phyloP scores from a whole-genome alignment of 2,797 vertebrate genomes.

The Neostethus bicornis region DNA sequence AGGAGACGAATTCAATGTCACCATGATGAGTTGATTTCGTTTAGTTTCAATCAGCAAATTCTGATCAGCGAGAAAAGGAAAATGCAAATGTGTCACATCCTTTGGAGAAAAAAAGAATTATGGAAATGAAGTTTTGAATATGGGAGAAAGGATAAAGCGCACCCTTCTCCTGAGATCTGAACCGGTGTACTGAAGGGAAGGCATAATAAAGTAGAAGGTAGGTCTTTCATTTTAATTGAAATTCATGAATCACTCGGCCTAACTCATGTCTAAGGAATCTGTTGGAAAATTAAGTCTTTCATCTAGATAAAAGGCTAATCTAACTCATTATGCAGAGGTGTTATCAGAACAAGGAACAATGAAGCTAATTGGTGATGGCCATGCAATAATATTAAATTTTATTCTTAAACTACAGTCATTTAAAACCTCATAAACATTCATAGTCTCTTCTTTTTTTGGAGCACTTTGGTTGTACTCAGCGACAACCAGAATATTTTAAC shows the following conservation, averaged over 20 bases:
- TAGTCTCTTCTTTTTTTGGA: conserved; percentile 12
- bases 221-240: conserved; percentile 86
- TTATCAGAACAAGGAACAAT: conserved; percentile 82
- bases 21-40: conserved; percentile 76
- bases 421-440: conserved; percentile 51
- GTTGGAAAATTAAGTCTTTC: conserved; percentile 83
- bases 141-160: conserved; percentile 71
- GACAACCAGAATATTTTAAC: conserved; percentile 11
- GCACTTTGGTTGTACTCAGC: conserved; percentile 11
- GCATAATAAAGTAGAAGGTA: conserved; percentile 79
- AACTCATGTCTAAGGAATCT: conserved; percentile 79
- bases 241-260: conserved; percentile 81
- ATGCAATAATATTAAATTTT: conserved; percentile 73
- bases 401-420: conserved; percentile 67
- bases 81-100: conserved; percentile 79
- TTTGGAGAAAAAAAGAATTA: conserved; percentile 65
- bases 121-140: conserved; percentile 80
- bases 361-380: conserved; percentile 81
- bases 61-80: conserved; percentile 76
- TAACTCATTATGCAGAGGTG: conserved; percentile 82
- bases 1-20: conserved; percentile 76
- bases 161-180: conserved; percentile 75
- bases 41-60: conserved; percentile 83
- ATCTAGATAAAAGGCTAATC: conserved; percentile 86
- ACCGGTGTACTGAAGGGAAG: conserved; percentile 71